A percentile compares a stretch with the other conserved stretches of the same genome.
Evolutionary conservation across 35 echinoderm and acorn worm species (phyloP).

Genomic region (Nesometra sesokonis): DNA sequence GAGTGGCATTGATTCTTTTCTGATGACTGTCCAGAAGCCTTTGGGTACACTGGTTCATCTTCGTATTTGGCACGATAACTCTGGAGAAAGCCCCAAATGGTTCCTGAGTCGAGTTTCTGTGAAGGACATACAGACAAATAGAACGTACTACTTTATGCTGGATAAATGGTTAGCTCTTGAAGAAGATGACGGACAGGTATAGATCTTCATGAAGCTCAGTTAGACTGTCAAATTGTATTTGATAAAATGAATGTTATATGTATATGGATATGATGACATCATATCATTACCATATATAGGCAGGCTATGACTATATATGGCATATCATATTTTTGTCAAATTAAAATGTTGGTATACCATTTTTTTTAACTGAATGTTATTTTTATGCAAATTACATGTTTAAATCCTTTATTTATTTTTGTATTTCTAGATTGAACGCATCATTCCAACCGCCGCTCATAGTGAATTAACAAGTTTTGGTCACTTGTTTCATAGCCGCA

Average conservation of each 20-base stretch:
- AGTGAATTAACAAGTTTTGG: conserved; percentile 90
- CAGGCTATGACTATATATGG: too few species aligned
- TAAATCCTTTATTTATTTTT: background rate
- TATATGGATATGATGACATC: too few species aligned
- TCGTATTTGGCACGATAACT: conserved; percentile 80
- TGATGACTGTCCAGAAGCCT: conserved; percentile 31
- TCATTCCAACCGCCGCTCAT: conserved; percentile 70
- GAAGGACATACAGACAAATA: conserved; percentile 64
- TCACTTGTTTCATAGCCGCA: conserved; percentile 84
- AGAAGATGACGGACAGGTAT: conserved; percentile 91
- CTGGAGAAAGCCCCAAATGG: conserved; percentile 66
- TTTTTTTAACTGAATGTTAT: too few species aligned
- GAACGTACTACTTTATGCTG: conserved; percentile 77
- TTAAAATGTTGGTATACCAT: too few species aligned
- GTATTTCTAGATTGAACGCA: conserved; percentile 66
- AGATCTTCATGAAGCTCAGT: too few species aligned
- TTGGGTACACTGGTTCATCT: conserved; percentile 65
- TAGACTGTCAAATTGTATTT: too few species aligned
- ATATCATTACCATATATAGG: too few species aligned
- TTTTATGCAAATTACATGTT: too few species aligned
- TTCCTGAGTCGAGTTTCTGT: conserved; percentile 59
- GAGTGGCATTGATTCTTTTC: conserved; percentile 78
- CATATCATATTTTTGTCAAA: too few species aligned
- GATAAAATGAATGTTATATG: too few species aligned
- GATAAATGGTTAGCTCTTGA: conserved; percentile 92